A percentile compares a stretch with the other conserved stretches of the same genome.
Conservation (phyloP, 2,888 invertebrate genomes). For the Melipona bicolor region DNA sequence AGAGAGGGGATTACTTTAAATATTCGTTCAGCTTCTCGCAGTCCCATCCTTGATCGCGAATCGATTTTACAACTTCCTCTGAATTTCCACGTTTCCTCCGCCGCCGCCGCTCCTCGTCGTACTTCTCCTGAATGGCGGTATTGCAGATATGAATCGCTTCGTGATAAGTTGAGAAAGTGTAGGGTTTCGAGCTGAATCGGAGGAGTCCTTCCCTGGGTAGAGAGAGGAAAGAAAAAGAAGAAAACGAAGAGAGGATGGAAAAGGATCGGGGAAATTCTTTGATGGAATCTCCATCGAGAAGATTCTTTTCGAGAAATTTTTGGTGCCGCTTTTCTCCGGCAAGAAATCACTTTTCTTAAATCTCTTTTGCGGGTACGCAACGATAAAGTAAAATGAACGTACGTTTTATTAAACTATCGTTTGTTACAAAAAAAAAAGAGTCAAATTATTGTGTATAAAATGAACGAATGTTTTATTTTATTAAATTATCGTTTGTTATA, state of each 20-base stretch:
- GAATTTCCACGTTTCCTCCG: constrained; percentile 58
- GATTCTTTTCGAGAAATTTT: background rate
- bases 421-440: too few relatives aligned
- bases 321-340: background rate
- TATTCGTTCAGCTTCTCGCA: constrained; percentile 81
- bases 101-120: constrained; percentile 82
- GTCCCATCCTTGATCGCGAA: constrained; percentile 79
- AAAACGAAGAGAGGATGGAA: constrained; percentile 19
- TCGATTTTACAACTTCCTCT: constrained; percentile 56
- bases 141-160: constrained; percentile 94
- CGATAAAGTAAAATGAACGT: too few relatives aligned
- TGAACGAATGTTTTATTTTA: too few relatives aligned
- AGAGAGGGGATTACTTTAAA: constrained; percentile 78
- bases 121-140: constrained; percentile 93
- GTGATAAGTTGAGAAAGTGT: constrained; percentile 90
- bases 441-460: too few relatives aligned
- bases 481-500: too few relatives aligned
- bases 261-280: constrained; percentile 28
- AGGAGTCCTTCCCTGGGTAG: constrained; percentile 89
- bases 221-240: constrained; percentile 5
- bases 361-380: background rate
- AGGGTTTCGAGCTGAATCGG: constrained; percentile 94
- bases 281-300: constrained; percentile 5
- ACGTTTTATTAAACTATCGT: too few relatives aligned
- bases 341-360: background rate